Conservation (phyloP, 2,888 invertebrate genomes). For the Polyploca ridens region DNA sequence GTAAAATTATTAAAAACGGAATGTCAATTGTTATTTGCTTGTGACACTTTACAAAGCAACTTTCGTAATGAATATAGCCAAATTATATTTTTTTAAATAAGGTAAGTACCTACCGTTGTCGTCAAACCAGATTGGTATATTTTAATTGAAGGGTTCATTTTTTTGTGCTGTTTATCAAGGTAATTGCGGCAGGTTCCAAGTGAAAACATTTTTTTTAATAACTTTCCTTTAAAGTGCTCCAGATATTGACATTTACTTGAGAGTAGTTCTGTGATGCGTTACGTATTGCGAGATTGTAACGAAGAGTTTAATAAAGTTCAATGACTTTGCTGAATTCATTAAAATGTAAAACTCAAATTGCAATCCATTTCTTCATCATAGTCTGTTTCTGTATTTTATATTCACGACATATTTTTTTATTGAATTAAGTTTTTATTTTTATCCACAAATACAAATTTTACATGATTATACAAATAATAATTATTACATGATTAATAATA, state of each 20-base stretch:
- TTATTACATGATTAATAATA: too few relatives aligned
- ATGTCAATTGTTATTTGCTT: constrained; percentile 50
- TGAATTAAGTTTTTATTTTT: too few relatives aligned
- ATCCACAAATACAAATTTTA: too few relatives aligned
- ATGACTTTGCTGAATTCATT: neutral
- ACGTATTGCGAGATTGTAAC: neutral
- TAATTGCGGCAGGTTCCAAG: constrained; percentile 71
- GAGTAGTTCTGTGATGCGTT: constrained; percentile 15
- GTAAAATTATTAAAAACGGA: constrained; percentile 27
- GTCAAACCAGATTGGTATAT: constrained; percentile 66
- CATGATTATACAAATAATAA: too few relatives aligned
- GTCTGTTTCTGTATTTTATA: neutral
- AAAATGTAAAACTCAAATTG: neutral
- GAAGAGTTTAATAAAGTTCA: neutral
- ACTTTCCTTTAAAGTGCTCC: constrained; percentile 73
- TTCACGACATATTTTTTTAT: neutral
- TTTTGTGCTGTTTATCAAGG: constrained; percentile 64
- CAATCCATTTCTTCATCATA: too few relatives aligned
- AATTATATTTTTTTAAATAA: constrained; percentile 59
- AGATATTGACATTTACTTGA: constrained; percentile 69
- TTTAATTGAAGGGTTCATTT: constrained; percentile 76
- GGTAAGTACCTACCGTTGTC: constrained; percentile 41
- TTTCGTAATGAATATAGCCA: constrained; percentile 64
- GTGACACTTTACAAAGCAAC: constrained; percentile 51
- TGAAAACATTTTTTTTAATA: constrained; percentile 71